Evolutionary conservation across 2,888 invertebrate species (phyloP).

Genomic region (Latheticus oryzae): DNA sequence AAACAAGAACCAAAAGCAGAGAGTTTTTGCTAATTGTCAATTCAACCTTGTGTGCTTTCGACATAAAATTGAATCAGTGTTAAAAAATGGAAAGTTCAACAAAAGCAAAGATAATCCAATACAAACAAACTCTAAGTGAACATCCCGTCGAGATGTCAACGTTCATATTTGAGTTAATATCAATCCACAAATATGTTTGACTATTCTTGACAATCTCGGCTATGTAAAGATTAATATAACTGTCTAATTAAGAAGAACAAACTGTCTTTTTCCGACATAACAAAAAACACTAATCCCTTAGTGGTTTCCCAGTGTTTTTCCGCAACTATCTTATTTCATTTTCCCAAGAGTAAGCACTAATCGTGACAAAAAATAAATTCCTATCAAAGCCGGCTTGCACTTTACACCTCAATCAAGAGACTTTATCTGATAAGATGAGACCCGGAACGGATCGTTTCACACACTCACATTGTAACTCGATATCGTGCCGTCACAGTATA

Average conservation of each 20-base stretch:
- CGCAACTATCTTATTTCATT: not conserved
- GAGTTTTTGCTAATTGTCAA: too few species aligned
- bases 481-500: slow-evolving; percentile 43
- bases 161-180: slow-evolving; percentile 13
- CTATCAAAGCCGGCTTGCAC: slow-evolving; percentile 41
- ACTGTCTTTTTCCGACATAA: slow-evolving; percentile 28
- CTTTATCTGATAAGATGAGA: slow-evolving; percentile 47
- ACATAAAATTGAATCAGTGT: too few species aligned
- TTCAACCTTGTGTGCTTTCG: too few species aligned
- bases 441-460: slow-evolving; percentile 23
- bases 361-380: slow-evolving; percentile 52
- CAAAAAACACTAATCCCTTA: slow-evolving; percentile 1
- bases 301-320: not conserved
- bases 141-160: slow-evolving; percentile 1
- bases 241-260: slow-evolving; percentile 1
- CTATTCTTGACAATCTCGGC: slow-evolving; percentile 21
- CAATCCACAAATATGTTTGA: slow-evolving; percentile 17
- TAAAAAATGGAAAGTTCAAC: too few species aligned
- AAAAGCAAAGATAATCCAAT: too few species aligned
- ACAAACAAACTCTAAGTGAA: too few species aligned
- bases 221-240: slow-evolving; percentile 29
- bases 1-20: too few species aligned
- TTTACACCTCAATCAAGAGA: slow-evolving; percentile 49
- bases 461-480: slow-evolving; percentile 44
- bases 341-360: slow-evolving; percentile 34